These are phyloP conservation scores for Brachionus rotundiformis DNA, from an alignment of 1,140 invertebrate species.

Conservation along the genomic window DNA sequence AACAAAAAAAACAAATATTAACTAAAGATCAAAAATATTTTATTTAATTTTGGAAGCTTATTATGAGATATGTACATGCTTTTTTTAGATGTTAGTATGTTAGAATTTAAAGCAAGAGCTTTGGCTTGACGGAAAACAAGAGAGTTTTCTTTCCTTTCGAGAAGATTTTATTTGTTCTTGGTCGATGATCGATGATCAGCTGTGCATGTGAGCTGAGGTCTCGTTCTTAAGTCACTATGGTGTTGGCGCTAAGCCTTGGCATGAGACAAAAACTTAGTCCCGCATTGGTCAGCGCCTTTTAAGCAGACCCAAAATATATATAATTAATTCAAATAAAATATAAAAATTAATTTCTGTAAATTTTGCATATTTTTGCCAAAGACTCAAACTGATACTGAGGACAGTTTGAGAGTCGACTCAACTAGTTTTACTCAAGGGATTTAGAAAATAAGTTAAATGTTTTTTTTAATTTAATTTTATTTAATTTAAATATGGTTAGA, in stretches of 20 bases:
- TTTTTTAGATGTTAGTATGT: conserved; percentile 14
- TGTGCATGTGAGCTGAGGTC: not conserved
- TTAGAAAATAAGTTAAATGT: not conserved
- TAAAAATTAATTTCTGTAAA: too few species aligned
- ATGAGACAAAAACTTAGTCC: too few species aligned
- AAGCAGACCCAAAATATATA: too few species aligned
- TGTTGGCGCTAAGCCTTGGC: too few species aligned
- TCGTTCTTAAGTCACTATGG: too few species aligned
- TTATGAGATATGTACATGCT: conserved; percentile 36
- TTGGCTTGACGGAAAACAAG: not conserved
- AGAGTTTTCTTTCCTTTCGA: conserved; percentile 4
- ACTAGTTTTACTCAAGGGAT: not conserved
- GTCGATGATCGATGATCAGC: not conserved
- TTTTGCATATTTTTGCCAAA: too few species aligned
- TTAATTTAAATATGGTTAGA: not conserved
- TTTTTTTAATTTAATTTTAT: not conserved
- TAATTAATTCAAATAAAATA: too few species aligned
- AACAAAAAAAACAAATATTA: conserved; percentile 31
- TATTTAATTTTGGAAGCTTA: conserved; percentile 16
- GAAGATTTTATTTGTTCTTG: not conserved
- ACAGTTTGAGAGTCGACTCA: not conserved
- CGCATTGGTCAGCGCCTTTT: too few species aligned
- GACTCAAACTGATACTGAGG: too few species aligned
- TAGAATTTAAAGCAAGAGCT: not conserved
- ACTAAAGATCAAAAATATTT: conserved; percentile 28